Evolutionary conservation across 2,797 vertebrate genomes (phyloP), one percentile per base, ranked within the genome.

Genomic region (Brachyalestes nurse): DNA sequence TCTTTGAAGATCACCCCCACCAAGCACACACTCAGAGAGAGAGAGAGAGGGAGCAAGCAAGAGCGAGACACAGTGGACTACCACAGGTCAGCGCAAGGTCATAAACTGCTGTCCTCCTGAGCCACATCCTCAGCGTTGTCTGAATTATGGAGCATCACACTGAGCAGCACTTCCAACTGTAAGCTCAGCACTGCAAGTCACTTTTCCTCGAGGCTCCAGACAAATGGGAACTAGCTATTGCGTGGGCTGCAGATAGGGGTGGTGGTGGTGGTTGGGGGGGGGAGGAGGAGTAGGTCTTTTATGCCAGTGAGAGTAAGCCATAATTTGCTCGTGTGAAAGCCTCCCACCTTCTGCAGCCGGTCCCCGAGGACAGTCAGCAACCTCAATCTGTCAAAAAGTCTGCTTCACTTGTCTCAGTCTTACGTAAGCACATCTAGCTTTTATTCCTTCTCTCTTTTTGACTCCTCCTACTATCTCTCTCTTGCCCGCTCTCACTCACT

Each of bases 321-420:
- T 91, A 87, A 92, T 92, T 92, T 90, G 88, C 83, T 84, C 57
- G 82, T 82, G 78, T 77, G 85, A 88, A 82, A 84, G 86, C 88
- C 81, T 90, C 89, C 91, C 89, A 90, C 90, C 88, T 83, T 87
- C 90, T 90, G 88, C 89, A 91, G 91, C 91, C 90, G 90, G 88
- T 92, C 83, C 90, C 87, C 73, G 67, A 86, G 83, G 90, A 89
- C 90, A 90, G 89, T 83, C 88, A 87, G 79, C 90, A 89, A 92
- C 90, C 93, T 93, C 93, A 94, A 94, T 94, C 93, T 94, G 92
- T 92, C 92, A 91, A 72, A 91, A 72, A 81, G 65, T 55, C 88
- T 89, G 84, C 34, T 80, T 81, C 78, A 70, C 79, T 45, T 76
- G 78, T 77, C 42, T 74, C 71, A 57, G 71, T 77, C 66, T 55